Base-by-base conservation (phyloP, 2,888 invertebrate genomes). In the Temnothorax rugatulus region DNA sequence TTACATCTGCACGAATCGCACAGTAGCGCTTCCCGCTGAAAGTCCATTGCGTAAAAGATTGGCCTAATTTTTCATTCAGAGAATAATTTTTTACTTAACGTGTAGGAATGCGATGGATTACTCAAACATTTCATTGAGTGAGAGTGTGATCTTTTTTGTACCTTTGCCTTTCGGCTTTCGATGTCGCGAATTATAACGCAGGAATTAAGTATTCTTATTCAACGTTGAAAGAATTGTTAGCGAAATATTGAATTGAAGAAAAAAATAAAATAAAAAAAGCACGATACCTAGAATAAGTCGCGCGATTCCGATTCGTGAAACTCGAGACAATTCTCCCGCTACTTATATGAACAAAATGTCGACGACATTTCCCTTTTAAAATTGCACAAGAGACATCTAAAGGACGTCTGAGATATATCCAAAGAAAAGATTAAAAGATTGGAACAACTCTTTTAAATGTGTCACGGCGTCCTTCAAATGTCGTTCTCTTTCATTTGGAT, bases 21-120 rank as follows among this genome's bases (percentile, higher is more conserved):
- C 68, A 68, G 57, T 79, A 79, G 44, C 29, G 77, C 68, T 79
- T 79, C 15, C 54, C 77, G 57, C 68, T 57, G 21, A 54, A 68
- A 79, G 68, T 68, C 68, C 68, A 68, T 64, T 64, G 76, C 76
- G n/a, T 79, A 68, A 68, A 57, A 57, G 29, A 15, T 77, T 68
- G 77, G 77, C 77, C 77, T 79, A 79, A 79, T 79, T 79, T 79
- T 79, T 79, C 77, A 79, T 21, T 15, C 54, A 68, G 38, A 79
- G 15, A 63, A 50, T 79, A 15, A 79, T 68, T 15, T 68, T 79
- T 79, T 68, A 79, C 57, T 68, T 68, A 34, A 61, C 34, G 34
- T 47, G 34, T 61, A 68, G 57, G 34, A 77, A 54, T 66, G 77
- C 54, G 44, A 38, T 29, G 44, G 4, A 54, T 54, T 71, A 41